Conservation (phyloP, 1,140 invertebrate genomes). For the Neocloeon triangulifer region DNA sequence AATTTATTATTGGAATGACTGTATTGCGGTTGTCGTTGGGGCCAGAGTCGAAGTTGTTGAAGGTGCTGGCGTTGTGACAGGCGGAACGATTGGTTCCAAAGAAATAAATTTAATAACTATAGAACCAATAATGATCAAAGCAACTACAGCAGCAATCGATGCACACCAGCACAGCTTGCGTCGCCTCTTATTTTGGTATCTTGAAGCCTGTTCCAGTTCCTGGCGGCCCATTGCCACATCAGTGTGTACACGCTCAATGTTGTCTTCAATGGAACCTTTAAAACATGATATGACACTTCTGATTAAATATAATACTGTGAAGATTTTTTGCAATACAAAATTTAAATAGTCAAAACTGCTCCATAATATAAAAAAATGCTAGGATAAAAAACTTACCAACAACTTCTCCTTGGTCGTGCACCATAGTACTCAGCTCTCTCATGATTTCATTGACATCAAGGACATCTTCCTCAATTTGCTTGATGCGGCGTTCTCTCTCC, state of each 20-base stretch:
- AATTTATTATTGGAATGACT: too few species aligned
- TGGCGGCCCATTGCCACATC: constrained; percentile 55
- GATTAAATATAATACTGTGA: constrained; percentile 1
- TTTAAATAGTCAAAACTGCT: not conserved
- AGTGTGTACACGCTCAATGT: constrained; percentile 52
- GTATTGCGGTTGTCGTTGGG: too few species aligned
- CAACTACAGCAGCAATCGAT: too few species aligned
- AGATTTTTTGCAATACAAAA: too few species aligned
- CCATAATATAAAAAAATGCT: constrained; percentile 9
- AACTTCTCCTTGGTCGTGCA: constrained; percentile 56
- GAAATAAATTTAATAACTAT: too few species aligned
- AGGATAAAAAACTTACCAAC: constrained; percentile 57
- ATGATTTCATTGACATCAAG: constrained; percentile 83
- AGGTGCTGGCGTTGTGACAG: too few species aligned
- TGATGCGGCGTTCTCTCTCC: constrained; percentile 47
- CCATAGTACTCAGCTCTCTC: constrained; percentile 58
- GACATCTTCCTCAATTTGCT: constrained; percentile 61
- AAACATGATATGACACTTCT: too few species aligned
- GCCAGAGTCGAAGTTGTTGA: too few species aligned
- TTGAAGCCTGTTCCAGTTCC: constrained; percentile 51
- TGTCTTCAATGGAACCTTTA: constrained; percentile 69
- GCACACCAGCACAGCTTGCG: too few species aligned
- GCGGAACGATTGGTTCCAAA: too few species aligned
- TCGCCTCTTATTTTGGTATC: too few species aligned
- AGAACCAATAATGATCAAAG: too few species aligned